Evolutionary conservation across 2,113 vertebrate species (phyloP).

Genomic region (Laticauda colubrina): DNA sequence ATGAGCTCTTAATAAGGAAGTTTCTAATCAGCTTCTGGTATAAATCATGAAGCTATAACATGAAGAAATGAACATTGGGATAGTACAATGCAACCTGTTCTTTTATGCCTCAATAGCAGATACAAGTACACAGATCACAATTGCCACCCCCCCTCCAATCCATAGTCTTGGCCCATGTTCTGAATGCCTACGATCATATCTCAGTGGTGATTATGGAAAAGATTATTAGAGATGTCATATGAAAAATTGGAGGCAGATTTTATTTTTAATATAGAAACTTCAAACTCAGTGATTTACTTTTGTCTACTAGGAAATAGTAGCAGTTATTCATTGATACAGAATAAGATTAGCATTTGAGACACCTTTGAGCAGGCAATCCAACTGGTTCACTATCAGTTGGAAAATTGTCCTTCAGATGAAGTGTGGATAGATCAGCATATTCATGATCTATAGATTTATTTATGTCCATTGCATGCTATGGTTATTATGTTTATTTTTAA

Average conservation of each 20-base stretch:
- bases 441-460: not conserved
- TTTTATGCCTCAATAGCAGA: not conserved
- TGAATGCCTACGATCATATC: not conserved
- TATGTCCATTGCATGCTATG: not conserved
- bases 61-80: not conserved
- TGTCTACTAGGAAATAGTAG: not conserved
- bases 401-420: not conserved
- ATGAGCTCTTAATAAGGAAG: not conserved
- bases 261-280: not conserved
- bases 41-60: not conserved
- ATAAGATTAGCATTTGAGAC: not conserved
- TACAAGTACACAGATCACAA: not conserved
- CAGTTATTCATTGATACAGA: not conserved
- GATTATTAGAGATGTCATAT: not conserved
- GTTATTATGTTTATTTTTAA: not conserved
- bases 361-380: not conserved
- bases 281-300: not conserved
- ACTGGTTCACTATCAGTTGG: not conserved
- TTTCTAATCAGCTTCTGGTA: not conserved
- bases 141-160: not conserved
- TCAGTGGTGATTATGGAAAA: not conserved
- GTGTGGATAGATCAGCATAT: not conserved
- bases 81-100: not conserved
- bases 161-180: not conserved
- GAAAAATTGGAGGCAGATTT: not conserved